phyloP scores from a whole-genome alignment of 2,113 vertebrate species.

The Elephas maximus region DNA sequence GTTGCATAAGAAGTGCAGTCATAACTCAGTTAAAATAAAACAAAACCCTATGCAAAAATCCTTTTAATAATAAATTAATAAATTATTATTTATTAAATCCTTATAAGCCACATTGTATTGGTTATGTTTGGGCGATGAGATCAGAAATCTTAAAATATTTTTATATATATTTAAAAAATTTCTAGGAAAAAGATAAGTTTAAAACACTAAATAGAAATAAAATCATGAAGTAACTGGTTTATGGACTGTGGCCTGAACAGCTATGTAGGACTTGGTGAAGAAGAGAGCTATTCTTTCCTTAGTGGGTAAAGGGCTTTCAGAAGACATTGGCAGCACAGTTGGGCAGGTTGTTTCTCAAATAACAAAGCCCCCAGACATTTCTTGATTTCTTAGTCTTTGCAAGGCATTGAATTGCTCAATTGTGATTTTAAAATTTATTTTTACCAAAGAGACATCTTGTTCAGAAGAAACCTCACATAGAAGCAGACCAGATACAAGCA shows the following conservation, averaged over 20 bases:
- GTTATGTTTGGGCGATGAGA: not conserved
- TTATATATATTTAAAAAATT: conserved; percentile 4
- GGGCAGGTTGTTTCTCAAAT: not conserved
- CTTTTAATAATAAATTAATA: too few relatives aligned
- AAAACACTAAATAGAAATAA: conserved; percentile 44
- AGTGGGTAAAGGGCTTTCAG: not conserved
- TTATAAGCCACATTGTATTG: not conserved
- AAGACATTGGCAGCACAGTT: not conserved
- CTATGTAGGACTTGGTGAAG: not conserved
- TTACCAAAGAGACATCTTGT: not conserved
- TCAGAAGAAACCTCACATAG: not conserved
- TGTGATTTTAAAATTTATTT: conserved; percentile 19
- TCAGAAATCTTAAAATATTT: conserved; percentile 1
- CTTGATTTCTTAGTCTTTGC: not conserved
- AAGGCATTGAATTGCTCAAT: not conserved
- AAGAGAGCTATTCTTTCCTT: not conserved
- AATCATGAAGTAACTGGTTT: not conserved
- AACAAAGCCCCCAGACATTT: not conserved
- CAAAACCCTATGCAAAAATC: not conserved
- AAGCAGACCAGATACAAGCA: not conserved
- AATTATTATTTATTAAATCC: not conserved
- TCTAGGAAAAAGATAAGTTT: conserved; percentile 2
- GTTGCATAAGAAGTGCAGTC: not conserved
- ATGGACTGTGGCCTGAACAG: not conserved
- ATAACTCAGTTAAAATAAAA: not conserved